Evolutionary conservation across 2,113 vertebrate species (phyloP).

Genomic region (Neodontobutis hainanensis): DNA sequence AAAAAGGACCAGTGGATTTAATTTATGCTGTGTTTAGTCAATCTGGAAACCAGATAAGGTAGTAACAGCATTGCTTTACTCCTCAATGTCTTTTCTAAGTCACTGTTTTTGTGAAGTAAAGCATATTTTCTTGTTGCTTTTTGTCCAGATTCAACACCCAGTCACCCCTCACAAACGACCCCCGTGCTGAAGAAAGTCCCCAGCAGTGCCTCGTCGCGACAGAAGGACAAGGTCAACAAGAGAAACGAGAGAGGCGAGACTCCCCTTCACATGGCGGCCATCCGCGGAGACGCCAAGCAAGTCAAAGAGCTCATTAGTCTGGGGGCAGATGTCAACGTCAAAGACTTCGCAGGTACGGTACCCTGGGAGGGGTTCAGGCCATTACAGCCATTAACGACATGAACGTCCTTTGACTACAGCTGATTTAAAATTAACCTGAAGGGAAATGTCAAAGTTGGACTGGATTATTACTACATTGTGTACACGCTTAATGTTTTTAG

Average conservation of each 20-base stretch:
- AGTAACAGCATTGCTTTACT: neutral
- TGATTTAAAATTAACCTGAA: conserved; percentile 10
- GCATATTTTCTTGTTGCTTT: neutral
- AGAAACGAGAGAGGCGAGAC: conserved; percentile 98
- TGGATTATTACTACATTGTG: neutral
- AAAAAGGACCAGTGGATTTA: too few species aligned
- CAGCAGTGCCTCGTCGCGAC: conserved; percentile 88
- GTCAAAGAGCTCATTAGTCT: conserved; percentile 96
- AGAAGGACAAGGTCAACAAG: conserved; percentile 99
- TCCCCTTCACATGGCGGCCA: conserved; percentile 96
- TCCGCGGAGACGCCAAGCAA: conserved; percentile 94
- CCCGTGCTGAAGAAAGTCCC: conserved; percentile 92
- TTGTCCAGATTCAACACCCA: conserved; percentile 88
- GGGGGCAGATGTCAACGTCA: conserved; percentile 97
- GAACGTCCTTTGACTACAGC: conserved; percentile 22
- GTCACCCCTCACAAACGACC: conserved; percentile 89
- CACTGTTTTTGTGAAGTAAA: neutral
- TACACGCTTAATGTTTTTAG: neutral
- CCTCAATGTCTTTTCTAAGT: neutral
- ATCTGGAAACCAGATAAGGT: too few species aligned
- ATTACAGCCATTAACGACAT: conserved; percentile 12
- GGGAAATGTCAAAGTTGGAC: neutral
- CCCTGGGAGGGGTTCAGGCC: neutral
- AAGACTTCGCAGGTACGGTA: conserved; percentile 94
- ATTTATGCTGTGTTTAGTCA: too few species aligned